Percentiles rank a stretch among this genome's conserved stretches.
These are phyloP conservation scores for Pterostichus madidus DNA, from an alignment of 2,888 invertebrate species.

Conservation along the genomic window DNA sequence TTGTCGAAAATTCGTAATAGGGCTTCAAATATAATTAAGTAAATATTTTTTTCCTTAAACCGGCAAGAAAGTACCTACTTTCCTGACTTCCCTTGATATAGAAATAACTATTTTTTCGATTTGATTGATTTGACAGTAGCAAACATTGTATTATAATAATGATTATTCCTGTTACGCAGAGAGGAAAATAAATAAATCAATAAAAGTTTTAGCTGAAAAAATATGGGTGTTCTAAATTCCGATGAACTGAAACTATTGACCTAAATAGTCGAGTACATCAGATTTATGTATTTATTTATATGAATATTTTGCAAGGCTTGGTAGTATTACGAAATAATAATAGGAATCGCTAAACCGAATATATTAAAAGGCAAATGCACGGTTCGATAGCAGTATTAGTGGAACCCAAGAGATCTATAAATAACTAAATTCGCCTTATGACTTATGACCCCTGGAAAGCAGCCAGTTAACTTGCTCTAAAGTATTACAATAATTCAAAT, in stretches of 20 bases:
- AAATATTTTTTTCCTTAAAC: no score
- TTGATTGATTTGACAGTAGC: no score
- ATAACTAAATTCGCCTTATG: constrained; percentile 11
- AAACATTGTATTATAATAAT: no score
- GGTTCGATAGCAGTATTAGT: constrained; percentile 28
- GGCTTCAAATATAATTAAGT: no score
- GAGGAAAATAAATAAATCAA: neutral
- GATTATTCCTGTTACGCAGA: neutral
- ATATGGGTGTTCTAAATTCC: neutral
- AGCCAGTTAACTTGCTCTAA: constrained; percentile 51
- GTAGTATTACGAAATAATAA: neutral
- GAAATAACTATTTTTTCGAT: no score
- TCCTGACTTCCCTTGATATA: no score
- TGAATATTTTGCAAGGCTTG: neutral
- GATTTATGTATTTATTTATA: neutral
- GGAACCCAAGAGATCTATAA: constrained; percentile 33
- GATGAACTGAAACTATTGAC: neutral
- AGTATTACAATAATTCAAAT: constrained; percentile 61
- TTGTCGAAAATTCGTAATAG: no score
- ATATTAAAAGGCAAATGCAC: constrained; percentile 1
- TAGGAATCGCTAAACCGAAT: neutral
- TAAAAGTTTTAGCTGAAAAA: neutral
- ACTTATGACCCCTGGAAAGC: constrained; percentile 41
- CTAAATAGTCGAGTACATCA: neutral
- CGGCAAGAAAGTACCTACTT: no score